Evolutionary conservation across 2,888 invertebrate species (phyloP).

Genomic region (Tineola bisselliella): DNA sequence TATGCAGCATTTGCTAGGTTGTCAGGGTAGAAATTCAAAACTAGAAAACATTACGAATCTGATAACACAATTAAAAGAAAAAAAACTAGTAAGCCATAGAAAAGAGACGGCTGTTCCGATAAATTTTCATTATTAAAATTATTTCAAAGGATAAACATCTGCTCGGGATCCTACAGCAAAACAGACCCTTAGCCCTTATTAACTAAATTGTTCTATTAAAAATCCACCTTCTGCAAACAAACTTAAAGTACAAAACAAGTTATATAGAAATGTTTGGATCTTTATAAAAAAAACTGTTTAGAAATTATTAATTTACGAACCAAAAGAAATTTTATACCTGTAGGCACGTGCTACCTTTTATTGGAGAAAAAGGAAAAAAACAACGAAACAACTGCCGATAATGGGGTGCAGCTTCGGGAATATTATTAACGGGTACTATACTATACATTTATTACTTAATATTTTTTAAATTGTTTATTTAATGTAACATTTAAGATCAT

Average conservation of each 20-base stretch:
- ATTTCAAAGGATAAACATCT: background rate
- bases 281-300: background rate
- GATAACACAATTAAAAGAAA: too few relatives aligned
- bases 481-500: too few relatives aligned
- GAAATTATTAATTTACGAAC: background rate
- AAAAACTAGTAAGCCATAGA: background rate
- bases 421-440: background rate
- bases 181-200: background rate
- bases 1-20: too few relatives aligned
- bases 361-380: background rate
- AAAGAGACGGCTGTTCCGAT: background rate
- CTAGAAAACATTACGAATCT: too few relatives aligned
- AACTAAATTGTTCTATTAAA: background rate
- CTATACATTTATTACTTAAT: background rate
- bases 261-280: background rate
- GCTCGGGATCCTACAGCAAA: background rate
- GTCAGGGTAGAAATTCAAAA: too few relatives aligned
- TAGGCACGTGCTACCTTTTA: background rate
- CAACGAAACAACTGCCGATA: background rate
- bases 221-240: background rate
- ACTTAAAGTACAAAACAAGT: background rate
- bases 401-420: background rate
- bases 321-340: constrained; percentile 1
- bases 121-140: background rate
- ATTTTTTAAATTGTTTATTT: too few relatives aligned